Percentiles rank a stretch among this genome's conserved stretches.
phyloP scores from a whole-genome alignment of 2,113 vertebrate species.

The Lepisosteus osseus region DNA sequence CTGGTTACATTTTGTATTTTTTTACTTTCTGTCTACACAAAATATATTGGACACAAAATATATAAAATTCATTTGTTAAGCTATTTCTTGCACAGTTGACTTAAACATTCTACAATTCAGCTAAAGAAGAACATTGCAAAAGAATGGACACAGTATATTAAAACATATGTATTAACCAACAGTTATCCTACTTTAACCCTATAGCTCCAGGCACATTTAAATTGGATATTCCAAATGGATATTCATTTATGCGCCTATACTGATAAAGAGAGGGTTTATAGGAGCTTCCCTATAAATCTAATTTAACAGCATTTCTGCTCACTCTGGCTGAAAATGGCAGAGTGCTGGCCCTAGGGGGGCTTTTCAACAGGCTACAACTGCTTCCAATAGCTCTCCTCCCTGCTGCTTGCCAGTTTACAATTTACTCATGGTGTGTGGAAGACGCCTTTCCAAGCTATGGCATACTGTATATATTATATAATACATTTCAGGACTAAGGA shows the following conservation, averaged over 20 bases:
- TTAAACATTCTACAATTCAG: not conserved
- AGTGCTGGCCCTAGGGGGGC: conserved; percentile 25
- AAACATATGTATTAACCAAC: conserved; percentile 20
- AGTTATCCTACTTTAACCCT: conserved; percentile 13
- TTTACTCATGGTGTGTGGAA: too few relatives aligned
- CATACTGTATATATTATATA: too few relatives aligned
- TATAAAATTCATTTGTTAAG: too few relatives aligned
- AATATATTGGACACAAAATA: too few relatives aligned
- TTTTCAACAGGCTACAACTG: conserved; percentile 12
- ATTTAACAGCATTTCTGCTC: conserved; percentile 35
- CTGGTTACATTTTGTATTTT: too few relatives aligned
- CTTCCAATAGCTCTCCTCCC: conserved; percentile 11
- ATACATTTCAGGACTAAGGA: too few relatives aligned
- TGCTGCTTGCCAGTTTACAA: too few relatives aligned
- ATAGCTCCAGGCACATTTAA: conserved; percentile 25
- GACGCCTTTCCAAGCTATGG: too few relatives aligned
- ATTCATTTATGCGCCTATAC: conserved; percentile 30
- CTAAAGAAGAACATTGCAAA: too few relatives aligned
- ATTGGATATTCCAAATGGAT: conserved; percentile 35
- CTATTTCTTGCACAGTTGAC: not conserved
- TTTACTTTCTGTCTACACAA: too few relatives aligned
- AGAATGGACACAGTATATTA: conserved; percentile 16
- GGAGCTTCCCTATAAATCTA: conserved; percentile 36
- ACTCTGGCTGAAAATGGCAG: conserved; percentile 35
- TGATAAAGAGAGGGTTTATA: conserved; percentile 20